Base-by-base conservation (phyloP, 2,888 invertebrate species). In the Cactoblastis cactorum region DNA sequence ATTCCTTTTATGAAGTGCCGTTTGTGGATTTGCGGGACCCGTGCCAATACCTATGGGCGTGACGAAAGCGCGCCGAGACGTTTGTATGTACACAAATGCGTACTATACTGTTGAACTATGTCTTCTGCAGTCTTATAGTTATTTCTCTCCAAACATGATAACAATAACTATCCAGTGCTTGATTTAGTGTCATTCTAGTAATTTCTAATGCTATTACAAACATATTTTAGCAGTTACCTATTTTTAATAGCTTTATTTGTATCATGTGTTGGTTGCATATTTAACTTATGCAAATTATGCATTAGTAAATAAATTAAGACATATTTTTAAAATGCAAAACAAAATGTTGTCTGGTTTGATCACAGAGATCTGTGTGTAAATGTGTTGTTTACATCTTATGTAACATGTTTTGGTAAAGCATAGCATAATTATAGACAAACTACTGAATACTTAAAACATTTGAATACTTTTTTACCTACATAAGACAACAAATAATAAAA, bases 1-100 rank as follows among this genome's bases (percentile, higher is more conserved):
- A 87, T 85, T 85, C 80, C 84, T 83, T 82, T 86, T 81, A 83
- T 84, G 86, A 81, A 87, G 83, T 86, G 78, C 74, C 76, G 80
- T 79, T 76, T 74, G 77, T 80, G 76, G 74, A 81, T 83, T 80
- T 75, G 83, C 84, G 87, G 89, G 89, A 83, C 83, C 83, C 80
- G 80, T 88, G 89, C 89, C 89, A 89, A 88, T 86, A 76, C 78
- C 78, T 76, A 71, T 74, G 71, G 76, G 72, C 70, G 79, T 87
- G 83, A 84, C 83, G 84, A 84, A 78, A 81, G 61, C 69, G 68
- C 73, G 71, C 63, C 71, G 61, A 65, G 71, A 67, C 69, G 67
- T 74, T 76, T 78, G 81, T 86, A 77, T 84, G 78, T 83, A 77
- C 76, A 83, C 81, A 81, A 80, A 69, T 73, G 65, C 61, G 45